Base-by-base conservation (phyloP, 2,797 vertebrate genomes). In the Hypotaenidia okinawae region DNA sequence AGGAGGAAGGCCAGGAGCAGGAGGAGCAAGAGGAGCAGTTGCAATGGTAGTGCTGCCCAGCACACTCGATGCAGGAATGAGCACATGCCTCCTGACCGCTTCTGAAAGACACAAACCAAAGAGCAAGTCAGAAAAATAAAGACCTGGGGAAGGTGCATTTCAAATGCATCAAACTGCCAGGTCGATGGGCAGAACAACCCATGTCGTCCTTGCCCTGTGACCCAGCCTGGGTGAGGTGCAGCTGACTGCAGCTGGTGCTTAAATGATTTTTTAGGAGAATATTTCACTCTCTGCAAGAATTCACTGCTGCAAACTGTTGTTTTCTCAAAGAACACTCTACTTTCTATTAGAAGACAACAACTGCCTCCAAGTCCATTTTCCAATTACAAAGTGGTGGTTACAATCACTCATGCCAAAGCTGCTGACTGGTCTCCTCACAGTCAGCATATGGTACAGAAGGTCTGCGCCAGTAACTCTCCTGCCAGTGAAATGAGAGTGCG, bases 1-100 rank as follows among this genome's bases (percentile, higher is more conserved):
- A 99, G 98, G 79, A 99, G 97, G 92, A 99, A 98, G 54, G 98
- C 98, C 69, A 99, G 97, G 14, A 99, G 97, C 39, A 99, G 98
- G 4, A 99, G 96, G 0, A 99, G 97, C 28, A 99, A 91, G 5
- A 99, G 96, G 32, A 99, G 97, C 11, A 99, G 96, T 94, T 99
- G 99, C 49, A 99, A 79, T 0, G 98, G 99, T 2, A 99, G 97
- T 0, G 99, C 99, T 80, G 98, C 96, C 8, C 98, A 96, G 94
- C 99, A 99, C 13, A 97, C 99, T 4, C 98, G 98, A 39, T 93
- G 97, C 85, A 98, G 94, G 75, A 98, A 97, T 0, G 95, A 41
- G 79, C 97, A 76, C 22, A 97, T 28, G 0, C 98, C 91, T n/a
- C 92, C 86, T 1, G 95, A 75, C 51, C 9, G 76, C 59, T 84